Conservation (phyloP, 2,797 vertebrate genomes). For the Coregonus sp. region DNA sequence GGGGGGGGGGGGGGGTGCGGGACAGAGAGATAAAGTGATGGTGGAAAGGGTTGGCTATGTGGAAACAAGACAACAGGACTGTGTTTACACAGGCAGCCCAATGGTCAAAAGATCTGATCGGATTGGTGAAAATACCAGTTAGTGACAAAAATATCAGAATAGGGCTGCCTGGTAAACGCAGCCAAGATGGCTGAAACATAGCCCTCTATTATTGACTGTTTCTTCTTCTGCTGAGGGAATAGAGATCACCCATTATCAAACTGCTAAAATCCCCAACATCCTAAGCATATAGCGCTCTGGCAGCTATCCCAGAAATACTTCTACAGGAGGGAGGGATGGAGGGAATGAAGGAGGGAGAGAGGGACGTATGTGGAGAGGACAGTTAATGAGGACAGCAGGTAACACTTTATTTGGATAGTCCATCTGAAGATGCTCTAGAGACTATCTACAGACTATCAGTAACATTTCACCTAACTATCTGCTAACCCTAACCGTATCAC, state of each 20-base stretch:
- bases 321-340: slow-evolving; percentile 29
- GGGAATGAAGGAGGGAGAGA: slow-evolving; percentile 24
- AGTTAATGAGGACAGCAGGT: too few relatives aligned
- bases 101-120: too few relatives aligned
- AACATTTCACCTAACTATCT: too few relatives aligned
- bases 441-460: too few relatives aligned
- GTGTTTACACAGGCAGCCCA: too few relatives aligned
- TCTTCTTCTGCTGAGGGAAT: slow-evolving; percentile 48
- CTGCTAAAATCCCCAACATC: slow-evolving; percentile 43
- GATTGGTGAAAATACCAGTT: too few relatives aligned
- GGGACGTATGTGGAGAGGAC: slow-evolving; percentile 31
- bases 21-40: slow-evolving; percentile 15
- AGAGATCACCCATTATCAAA: slow-evolving; percentile 45
- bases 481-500: too few relatives aligned
- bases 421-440: too few relatives aligned
- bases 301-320: slow-evolving; percentile 1
- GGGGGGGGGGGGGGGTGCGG: slow-evolving; percentile 11
- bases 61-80: slow-evolving; percentile 27
- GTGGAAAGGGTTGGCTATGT: neutral
- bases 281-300: slow-evolving; percentile 56
- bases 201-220: slow-evolving; percentile 56
- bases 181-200: slow-evolving; percentile 26
- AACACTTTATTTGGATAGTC: too few relatives aligned
- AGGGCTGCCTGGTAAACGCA: too few relatives aligned
- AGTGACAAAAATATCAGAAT: too few relatives aligned